Conservation (phyloP, 2,888 invertebrate species). For the Acanthacorydalis orientalis region DNA sequence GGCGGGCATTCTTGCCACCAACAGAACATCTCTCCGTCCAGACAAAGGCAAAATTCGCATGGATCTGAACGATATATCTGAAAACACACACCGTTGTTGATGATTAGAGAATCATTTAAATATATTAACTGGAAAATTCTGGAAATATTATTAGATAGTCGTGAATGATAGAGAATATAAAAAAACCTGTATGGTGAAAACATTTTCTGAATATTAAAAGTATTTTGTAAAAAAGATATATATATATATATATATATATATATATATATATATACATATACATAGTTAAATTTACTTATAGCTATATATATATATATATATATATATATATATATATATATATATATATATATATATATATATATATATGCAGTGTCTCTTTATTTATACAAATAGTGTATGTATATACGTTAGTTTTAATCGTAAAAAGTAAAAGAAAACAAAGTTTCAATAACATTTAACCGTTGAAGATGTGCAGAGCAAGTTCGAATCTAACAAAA, state of each 20-base stretch:
- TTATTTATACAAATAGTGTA: too few species aligned
- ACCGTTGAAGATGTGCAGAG: too few species aligned
- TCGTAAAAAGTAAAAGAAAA: too few species aligned
- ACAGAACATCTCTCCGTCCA: slow-evolving; percentile 47
- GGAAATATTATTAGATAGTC: background rate
- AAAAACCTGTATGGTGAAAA: background rate
- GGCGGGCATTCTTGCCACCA: slow-evolving; percentile 47
- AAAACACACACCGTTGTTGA: slow-evolving; percentile 13
- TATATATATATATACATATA: slow-evolving; percentile 6
- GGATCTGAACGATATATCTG: slow-evolving; percentile 41
- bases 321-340: too few species aligned
- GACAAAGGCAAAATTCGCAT: slow-evolving; percentile 44
- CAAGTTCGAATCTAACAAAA: too few species aligned
- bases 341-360: too few species aligned
- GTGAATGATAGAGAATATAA: background rate
- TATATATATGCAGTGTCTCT: too few species aligned
- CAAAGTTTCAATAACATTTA: too few species aligned
- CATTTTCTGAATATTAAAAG: background rate
- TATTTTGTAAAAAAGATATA: background rate
- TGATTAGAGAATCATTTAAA: background rate
- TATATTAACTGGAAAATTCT: background rate
- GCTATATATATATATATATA: too few species aligned
- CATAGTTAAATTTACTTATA: too few species aligned
- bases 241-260: background rate
- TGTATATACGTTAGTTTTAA: background rate